Conservation (phyloP, 2,113 vertebrate species). For the Marmota monax region DNA sequence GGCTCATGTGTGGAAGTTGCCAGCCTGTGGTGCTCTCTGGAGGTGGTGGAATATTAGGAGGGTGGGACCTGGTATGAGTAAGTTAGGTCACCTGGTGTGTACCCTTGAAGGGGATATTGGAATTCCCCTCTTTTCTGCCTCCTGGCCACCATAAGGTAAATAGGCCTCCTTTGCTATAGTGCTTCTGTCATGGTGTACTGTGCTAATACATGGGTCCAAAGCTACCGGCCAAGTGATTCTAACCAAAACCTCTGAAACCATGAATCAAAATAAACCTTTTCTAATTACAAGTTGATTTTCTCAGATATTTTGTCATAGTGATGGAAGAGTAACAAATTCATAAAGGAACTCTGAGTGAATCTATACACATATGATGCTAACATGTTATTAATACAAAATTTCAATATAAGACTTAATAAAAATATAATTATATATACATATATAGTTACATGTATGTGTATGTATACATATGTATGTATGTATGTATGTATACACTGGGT, state of each 20-base stretch:
- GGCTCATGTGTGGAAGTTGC: neutral
- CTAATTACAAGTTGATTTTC: neutral
- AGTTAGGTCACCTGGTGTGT: too few species aligned
- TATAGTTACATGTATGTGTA: neutral
- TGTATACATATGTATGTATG: too few species aligned
- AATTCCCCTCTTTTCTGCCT: neutral
- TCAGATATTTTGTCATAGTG: neutral
- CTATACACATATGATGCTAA: neutral
- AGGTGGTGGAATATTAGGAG: too few species aligned
- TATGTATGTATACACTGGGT: neutral
- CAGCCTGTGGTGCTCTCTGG: neutral
- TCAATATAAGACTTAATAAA: neutral
- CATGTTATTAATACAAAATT: neutral
- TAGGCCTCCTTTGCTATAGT: neutral
- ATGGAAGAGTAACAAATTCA: neutral
- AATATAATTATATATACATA: neutral
- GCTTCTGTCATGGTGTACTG: neutral
- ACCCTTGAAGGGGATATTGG: neutral
- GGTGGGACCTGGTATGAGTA: neutral
- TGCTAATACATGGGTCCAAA: neutral
- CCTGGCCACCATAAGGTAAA: too few species aligned
- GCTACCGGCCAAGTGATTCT: neutral
- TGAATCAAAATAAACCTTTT: neutral
- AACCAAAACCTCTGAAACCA: neutral
- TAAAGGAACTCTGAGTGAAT: neutral